Conservation (phyloP, 2,888 invertebrate genomes). For the Xanthia togata region DNA sequence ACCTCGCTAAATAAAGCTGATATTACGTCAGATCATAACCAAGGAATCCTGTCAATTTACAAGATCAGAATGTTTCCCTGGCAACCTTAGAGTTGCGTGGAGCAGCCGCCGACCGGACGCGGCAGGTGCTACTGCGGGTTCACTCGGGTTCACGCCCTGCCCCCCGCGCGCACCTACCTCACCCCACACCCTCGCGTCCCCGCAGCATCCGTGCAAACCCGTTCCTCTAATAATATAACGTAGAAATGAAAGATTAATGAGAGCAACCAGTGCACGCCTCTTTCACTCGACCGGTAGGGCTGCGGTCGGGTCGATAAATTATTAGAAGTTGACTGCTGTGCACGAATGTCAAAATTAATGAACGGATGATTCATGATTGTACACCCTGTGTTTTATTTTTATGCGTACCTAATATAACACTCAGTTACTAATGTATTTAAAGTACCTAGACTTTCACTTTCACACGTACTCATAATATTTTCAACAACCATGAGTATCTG, state of each 20-base stretch:
- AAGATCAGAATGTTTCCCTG: constrained; percentile 57
- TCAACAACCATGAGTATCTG: too few relatives aligned
- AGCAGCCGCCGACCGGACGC: constrained; percentile 80
- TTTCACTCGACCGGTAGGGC: constrained; percentile 83
- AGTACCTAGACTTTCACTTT: too few relatives aligned
- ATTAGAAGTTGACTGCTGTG: constrained; percentile 8
- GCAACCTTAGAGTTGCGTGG: constrained; percentile 65
- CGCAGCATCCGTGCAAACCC: constrained; percentile 89
- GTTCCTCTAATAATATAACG: constrained; percentile 90
- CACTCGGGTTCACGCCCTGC: constrained; percentile 87
- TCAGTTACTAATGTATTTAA: too few relatives aligned
- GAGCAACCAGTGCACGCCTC: constrained; percentile 90
- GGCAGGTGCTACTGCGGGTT: constrained; percentile 90
- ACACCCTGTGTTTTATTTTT: too few relatives aligned
- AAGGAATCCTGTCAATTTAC: constrained; percentile 58
- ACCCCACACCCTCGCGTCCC: constrained; percentile 67
- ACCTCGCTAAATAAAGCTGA: background rate
- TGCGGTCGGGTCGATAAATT: constrained; percentile 68
- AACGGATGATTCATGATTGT: too few relatives aligned
- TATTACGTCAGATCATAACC: constrained; percentile 42
- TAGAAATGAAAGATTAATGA: constrained; percentile 91
- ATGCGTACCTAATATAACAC: too few relatives aligned
- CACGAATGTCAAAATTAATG: too few relatives aligned
- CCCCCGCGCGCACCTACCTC: constrained; percentile 64
- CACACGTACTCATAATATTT: too few relatives aligned